phyloP scores from a whole-genome alignment of 2,888 invertebrate genomes.

The Polyploca ridens region DNA sequence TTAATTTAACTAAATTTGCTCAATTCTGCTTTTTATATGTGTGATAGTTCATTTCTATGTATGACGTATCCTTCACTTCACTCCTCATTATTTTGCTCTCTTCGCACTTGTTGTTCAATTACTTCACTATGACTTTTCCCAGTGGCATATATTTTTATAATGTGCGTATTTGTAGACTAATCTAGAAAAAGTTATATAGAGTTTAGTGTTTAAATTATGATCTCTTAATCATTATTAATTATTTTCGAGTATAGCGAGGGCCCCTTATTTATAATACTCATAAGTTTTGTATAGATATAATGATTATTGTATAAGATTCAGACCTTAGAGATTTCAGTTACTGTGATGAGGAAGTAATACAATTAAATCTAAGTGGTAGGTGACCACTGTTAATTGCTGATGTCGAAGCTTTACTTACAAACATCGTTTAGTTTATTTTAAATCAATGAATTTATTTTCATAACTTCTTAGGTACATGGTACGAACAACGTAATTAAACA shows the following conservation, averaged over 20 bases:
- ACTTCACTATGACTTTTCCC: constrained; percentile 60
- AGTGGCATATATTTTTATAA: constrained; percentile 76
- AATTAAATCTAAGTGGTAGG: constrained; percentile 30
- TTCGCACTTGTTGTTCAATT: constrained; percentile 55
- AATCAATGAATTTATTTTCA: neutral
- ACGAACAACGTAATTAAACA: neutral
- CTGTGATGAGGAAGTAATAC: constrained; percentile 55
- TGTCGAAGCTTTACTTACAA: neutral
- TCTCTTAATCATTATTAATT: constrained; percentile 85
- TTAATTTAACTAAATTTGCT: constrained; percentile 82
- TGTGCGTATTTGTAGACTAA: constrained; percentile 77
- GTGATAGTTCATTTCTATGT: neutral
- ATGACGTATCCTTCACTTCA: constrained; percentile 28
- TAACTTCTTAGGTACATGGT: neutral
- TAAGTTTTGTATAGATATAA: constrained; percentile 76
- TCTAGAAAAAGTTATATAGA: constrained; percentile 74
- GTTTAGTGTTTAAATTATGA: constrained; percentile 81
- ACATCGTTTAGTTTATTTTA: neutral
- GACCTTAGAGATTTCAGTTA: constrained; percentile 54
- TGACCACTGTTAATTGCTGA: constrained; percentile 17
- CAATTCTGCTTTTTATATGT: constrained; percentile 63
- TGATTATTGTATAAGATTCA: constrained; percentile 49
- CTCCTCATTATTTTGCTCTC: constrained; percentile 24
- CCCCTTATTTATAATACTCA: constrained; percentile 83
- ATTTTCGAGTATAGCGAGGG: constrained; percentile 74